Base-by-base conservation (phyloP, 2,797 vertebrate genomes). In the Setipinna tenuifilis region DNA sequence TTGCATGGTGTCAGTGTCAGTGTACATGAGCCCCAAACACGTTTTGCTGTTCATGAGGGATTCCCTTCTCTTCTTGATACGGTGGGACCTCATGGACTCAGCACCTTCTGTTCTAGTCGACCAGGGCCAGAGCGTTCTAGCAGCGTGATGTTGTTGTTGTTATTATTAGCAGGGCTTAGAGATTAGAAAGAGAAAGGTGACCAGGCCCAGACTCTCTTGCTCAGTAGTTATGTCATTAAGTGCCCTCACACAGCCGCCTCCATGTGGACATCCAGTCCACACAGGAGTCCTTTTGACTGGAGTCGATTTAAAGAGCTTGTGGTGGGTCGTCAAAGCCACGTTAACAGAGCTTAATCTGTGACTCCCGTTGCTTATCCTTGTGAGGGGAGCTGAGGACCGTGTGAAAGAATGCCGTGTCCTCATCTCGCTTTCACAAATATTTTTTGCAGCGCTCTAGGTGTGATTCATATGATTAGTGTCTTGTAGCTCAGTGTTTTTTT, bases 101-200 rank as follows among this genome's bases (percentile, higher is more conserved):
- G 90, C 86, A 83, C 86, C 89, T 84, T 84, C 85, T 89, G 71
- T 83, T 48, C 87, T 86, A 61, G n/a, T 81, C 68, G 28, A 58
- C 62, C 86, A 58, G 88, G 88, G 80, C 65, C 62, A 68, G 88
- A 83, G 90, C 88, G 31, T 41, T 85, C 89, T 90, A 88, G 78
- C 85, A 48, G 87, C 80, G 85, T 85, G 84, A 83, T 89, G 88
- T 94, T 94, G 93, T 93, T 93, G 93, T 94, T 89, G 88, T 94
- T 94, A 93, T 93, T 93, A 93, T 94, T 95, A 95, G 91, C 88
- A 80, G 85, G 93, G 94, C 94, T 96, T 95, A 95, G 89, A 94
- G 95, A 94, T 96, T 95, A 94, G 90, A 89, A 89, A 88, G 86
- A 91, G 92, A 91, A 91, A 91, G 86, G 86, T 88, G 89, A 88